These are phyloP conservation scores for Lepus timidus DNA, from an alignment of 2,113 vertebrate species.

Conservation along the genomic window DNA sequence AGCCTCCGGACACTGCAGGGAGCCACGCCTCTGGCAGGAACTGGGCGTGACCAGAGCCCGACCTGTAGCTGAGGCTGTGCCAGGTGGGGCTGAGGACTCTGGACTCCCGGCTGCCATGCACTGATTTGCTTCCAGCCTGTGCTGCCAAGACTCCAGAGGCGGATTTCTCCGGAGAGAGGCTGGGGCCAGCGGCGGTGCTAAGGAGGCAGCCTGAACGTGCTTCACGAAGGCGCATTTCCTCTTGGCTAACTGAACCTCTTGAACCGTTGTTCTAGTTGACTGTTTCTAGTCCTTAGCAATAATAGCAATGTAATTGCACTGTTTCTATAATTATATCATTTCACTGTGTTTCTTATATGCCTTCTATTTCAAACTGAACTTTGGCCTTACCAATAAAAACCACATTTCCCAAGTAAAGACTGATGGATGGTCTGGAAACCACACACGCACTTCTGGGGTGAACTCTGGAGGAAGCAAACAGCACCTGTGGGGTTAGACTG, in stretches of 20 bases:
- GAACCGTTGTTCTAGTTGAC: neutral
- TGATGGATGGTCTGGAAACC: conserved; percentile 21
- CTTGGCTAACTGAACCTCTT: neutral
- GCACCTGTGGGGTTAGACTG: fast-evolving
- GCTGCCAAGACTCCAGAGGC: neutral
- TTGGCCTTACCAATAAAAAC: conserved; percentile 8
- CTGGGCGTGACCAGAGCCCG: neutral
- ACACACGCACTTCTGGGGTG: neutral
- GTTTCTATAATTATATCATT: neutral
- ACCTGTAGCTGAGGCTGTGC: neutral
- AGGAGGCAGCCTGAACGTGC: neutral
- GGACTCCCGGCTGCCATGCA: neutral
- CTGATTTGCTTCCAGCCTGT: neutral
- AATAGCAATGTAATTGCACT: neutral
- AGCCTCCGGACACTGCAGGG: neutral
- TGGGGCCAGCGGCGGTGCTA: neutral
- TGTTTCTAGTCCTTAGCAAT: neutral
- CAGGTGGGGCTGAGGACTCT: neutral
- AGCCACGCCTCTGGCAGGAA: neutral
- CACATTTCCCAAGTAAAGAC: conserved; percentile 31
- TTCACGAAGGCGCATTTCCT: neutral
- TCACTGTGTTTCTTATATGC: conserved; percentile 23
- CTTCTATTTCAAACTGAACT: conserved; percentile 43
- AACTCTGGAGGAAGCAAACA: neutral
- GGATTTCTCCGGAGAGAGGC: neutral